These are phyloP conservation scores for Osedax fenrisi DNA, from an alignment of 2,888 invertebrate species.

Conservation along the genomic window DNA sequence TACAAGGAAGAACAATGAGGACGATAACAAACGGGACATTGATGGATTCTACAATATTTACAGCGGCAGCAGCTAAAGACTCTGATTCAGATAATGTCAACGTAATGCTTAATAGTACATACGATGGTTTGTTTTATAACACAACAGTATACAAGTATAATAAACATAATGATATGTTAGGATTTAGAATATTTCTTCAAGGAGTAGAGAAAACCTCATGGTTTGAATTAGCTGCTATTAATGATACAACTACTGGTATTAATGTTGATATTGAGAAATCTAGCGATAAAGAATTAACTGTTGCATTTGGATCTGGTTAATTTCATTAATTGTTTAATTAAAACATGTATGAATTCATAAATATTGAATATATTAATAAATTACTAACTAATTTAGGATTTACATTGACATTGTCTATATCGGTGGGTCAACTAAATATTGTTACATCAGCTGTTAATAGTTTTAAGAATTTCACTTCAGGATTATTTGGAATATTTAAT, in stretches of 20 bases:
- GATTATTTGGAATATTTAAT: slow-evolving; percentile 2
- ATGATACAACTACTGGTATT: neutral
- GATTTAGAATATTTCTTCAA: neutral
- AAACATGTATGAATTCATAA: no score
- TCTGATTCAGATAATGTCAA: slow-evolving; percentile 29
- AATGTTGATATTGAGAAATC: neutral
- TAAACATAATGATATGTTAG: no score
- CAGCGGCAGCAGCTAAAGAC: slow-evolving; percentile 34
- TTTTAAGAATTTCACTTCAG: neutral
- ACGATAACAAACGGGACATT: slow-evolving; percentile 27
- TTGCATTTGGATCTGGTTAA: neutral
- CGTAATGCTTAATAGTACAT: slow-evolving; percentile 28
- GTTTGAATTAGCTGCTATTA: slow-evolving; percentile 8
- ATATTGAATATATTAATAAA: no score
- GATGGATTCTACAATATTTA: slow-evolving; percentile 34
- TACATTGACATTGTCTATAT: neutral
- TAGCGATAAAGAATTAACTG: neutral
- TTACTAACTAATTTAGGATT: no score
- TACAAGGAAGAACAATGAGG: slow-evolving; percentile 33
- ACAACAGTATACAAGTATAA: no score
- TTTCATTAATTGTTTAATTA: no score
- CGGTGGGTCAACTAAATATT: neutral
- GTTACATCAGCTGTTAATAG: neutral
- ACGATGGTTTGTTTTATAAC: neutral
- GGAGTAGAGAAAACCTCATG: neutral